A percentile compares a stretch with the other conserved stretches of the same genome.
Conservation (phyloP, 1,140 invertebrate genomes). For the Choristoneura fumiferana region DNA sequence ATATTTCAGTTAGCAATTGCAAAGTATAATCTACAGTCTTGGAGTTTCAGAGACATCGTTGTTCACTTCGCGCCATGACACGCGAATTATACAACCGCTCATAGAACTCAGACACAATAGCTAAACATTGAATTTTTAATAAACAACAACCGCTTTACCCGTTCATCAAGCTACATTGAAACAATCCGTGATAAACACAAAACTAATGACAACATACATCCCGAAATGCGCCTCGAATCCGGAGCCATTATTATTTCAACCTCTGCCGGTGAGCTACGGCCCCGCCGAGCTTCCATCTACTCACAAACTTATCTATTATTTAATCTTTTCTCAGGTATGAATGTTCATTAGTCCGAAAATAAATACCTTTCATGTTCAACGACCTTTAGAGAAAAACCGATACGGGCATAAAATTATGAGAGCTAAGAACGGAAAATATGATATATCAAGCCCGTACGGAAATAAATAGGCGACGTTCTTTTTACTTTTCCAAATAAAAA, state of each 20-base stretch:
- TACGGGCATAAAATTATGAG: slow-evolving; percentile 1
- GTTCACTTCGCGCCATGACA: too few species aligned
- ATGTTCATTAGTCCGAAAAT: slow-evolving; percentile 66
- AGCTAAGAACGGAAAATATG: background rate
- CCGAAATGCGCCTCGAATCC: slow-evolving; percentile 4
- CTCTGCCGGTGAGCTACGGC: slow-evolving; percentile 50
- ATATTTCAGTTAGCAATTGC: too few species aligned
- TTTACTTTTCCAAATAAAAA: background rate
- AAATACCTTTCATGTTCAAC: slow-evolving; percentile 53
- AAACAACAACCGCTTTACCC: background rate
- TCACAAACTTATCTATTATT: slow-evolving; percentile 63
- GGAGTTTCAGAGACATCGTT: too few species aligned
- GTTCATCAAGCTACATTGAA: slow-evolving; percentile 5
- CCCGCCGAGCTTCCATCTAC: slow-evolving; percentile 51
- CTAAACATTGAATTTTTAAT: background rate
- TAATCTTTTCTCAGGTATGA: slow-evolving; percentile 66
- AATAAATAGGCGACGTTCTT: background rate
- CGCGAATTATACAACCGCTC: too few species aligned
- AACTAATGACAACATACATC: slow-evolving; percentile 18
- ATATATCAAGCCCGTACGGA: background rate
- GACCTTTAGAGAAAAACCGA: slow-evolving; percentile 38
- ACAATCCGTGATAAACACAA: slow-evolving; percentile 9
- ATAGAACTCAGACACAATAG: too few species aligned
- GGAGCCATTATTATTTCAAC: slow-evolving; percentile 55
- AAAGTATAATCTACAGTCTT: too few species aligned